Conservation (phyloP, 1,140 invertebrate genomes). For the Magallana gigas region DNA sequence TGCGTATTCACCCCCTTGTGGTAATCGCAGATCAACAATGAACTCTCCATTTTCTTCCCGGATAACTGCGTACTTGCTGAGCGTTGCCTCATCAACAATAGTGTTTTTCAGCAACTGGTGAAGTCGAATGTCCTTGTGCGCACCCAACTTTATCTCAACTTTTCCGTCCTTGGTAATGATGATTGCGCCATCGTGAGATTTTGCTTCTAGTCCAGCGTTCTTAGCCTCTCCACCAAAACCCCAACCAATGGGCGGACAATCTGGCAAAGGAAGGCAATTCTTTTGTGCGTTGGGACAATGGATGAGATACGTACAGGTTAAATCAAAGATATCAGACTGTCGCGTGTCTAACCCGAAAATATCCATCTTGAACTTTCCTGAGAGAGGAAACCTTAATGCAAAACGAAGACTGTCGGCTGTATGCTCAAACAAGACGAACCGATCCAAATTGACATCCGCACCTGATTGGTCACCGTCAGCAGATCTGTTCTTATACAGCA, state of each 20-base stretch:
- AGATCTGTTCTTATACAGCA: slow-evolving; percentile 68
- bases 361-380: slow-evolving; percentile 75
- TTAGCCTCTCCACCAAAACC: slow-evolving; percentile 71
- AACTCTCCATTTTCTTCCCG: slow-evolving; percentile 70
- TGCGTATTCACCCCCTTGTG: slow-evolving; percentile 75
- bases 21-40: slow-evolving; percentile 71
- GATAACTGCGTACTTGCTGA: slow-evolving; percentile 72
- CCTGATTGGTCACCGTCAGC: slow-evolving; percentile 48
- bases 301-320: slow-evolving; percentile 75
- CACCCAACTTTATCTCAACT: slow-evolving; percentile 71
- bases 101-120: slow-evolving; percentile 72
- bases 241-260: slow-evolving; percentile 75
- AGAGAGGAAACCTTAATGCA: slow-evolving; percentile 71
- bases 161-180: slow-evolving; percentile 71
- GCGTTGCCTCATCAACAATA: slow-evolving; percentile 72
- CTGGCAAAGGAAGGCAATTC: slow-evolving; percentile 73
- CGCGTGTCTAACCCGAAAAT: slow-evolving; percentile 73
- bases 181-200: slow-evolving; percentile 72
- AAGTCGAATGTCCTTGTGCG: slow-evolving; percentile 69
- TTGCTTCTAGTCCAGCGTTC: slow-evolving; percentile 70
- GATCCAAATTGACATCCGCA: slow-evolving; percentile 66
- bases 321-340: slow-evolving; percentile 72
- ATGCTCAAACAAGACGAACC: slow-evolving; percentile 75
- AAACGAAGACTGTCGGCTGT: slow-evolving; percentile 68
- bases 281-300: slow-evolving; percentile 66